A percentile compares a stretch with the other conserved stretches of the same genome.
Evolutionary conservation across 35 echinoderm and acorn worm species (phyloP).

Genomic region (Heliocidaris tuberculata): DNA sequence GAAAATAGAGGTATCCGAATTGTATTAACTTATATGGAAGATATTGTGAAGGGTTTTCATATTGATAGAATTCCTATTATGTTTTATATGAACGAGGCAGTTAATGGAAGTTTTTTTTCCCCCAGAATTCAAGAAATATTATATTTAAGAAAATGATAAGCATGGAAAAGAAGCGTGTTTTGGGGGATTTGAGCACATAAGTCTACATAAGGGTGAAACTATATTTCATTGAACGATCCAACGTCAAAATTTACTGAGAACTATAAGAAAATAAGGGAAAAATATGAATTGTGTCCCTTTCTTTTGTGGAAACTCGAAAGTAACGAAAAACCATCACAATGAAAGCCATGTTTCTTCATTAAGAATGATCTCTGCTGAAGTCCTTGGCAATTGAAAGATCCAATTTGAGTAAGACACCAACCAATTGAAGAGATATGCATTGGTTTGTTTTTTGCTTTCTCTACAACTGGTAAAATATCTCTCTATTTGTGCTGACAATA

Average conservation of each 20-base stretch:
- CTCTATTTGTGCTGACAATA: background rate
- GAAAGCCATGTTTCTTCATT: background rate
- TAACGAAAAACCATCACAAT: background rate
- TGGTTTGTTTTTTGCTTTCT: background rate
- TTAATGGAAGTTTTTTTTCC: too few species aligned
- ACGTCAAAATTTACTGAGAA: background rate
- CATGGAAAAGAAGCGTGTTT: background rate
- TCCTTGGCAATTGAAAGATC: background rate
- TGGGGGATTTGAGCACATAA: background rate
- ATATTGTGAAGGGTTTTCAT: background rate
- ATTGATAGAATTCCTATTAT: too few species aligned
- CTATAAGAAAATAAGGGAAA: background rate
- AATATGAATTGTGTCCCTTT: background rate
- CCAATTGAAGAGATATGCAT: background rate
- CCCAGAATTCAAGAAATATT: too few species aligned
- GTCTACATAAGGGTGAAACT: too few species aligned
- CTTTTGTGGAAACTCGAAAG: background rate
- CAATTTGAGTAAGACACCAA: background rate
- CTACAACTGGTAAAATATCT: conserved; percentile 23
- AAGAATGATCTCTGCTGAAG: background rate
- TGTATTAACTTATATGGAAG: background rate
- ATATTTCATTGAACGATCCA: background rate
- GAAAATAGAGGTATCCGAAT: too few species aligned
- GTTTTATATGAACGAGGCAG: too few species aligned
- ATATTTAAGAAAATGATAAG: background rate